phyloP scores from a whole-genome alignment of 2,113 vertebrate genomes.

The Lophura nycthemera region DNA sequence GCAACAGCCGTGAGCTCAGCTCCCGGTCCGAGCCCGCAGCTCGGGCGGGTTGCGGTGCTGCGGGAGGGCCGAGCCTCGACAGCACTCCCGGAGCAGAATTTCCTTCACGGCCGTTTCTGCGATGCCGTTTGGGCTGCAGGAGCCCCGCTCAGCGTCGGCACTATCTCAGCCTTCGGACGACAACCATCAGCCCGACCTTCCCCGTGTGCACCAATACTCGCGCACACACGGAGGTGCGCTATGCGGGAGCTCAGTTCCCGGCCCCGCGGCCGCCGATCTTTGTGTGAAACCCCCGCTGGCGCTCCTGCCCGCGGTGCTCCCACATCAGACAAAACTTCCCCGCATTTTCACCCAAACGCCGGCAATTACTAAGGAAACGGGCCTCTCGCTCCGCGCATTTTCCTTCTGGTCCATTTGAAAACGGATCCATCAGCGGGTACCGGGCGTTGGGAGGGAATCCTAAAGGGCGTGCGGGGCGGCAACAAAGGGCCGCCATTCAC shows the following conservation, averaged over 20 bases:
- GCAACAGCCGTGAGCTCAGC: background rate
- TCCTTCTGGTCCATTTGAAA: constrained; percentile 80
- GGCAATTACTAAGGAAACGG: constrained; percentile 83
- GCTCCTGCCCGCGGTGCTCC: constrained; percentile 52
- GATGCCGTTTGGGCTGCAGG: background rate
- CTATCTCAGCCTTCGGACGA: background rate
- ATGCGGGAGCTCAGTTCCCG: no score
- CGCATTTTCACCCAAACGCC: constrained; percentile 76
- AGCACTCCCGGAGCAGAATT: background rate
- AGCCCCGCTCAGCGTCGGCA: background rate
- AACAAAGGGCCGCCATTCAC: constrained; percentile 86
- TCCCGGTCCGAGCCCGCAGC: background rate
- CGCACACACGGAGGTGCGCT: no score
- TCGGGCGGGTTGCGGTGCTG: background rate
- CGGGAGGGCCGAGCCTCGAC: background rate
- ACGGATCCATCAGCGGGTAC: constrained; percentile 82
- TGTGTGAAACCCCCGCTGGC: constrained; percentile 75
- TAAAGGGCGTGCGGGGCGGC: constrained; percentile 78
- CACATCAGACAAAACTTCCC: constrained; percentile 49
- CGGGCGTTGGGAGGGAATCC: constrained; percentile 78
- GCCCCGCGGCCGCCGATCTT: constrained; percentile 6
- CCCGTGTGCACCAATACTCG: background rate
- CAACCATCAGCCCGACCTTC: background rate
- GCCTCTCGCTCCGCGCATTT: constrained; percentile 72
- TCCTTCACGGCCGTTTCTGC: no score